These are phyloP conservation scores for Parasteatoda tepidariorum DNA, from an alignment of 1,140 invertebrate genomes.

Conservation along the genomic window DNA sequence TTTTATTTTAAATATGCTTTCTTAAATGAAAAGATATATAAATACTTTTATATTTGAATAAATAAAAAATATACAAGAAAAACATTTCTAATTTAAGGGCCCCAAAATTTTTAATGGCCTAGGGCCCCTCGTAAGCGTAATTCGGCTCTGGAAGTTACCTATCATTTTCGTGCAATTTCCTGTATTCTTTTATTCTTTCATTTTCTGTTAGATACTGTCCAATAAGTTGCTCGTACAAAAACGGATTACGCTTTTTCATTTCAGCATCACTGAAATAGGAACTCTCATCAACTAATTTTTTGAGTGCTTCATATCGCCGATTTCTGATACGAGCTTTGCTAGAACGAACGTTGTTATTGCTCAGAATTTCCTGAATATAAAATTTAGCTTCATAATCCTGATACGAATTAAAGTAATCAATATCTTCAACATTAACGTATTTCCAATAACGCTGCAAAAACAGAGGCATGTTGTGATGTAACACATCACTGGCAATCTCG, in stretches of 20 bases:
- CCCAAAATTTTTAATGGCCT: no score
- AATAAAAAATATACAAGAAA: no score
- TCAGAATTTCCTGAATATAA: constrained; percentile 73
- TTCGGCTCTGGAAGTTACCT: no score
- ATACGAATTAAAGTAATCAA: constrained; percentile 75
- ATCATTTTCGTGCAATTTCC: constrained; percentile 66
- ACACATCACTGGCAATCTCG: constrained; percentile 76
- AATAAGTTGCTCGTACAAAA: constrained; percentile 88
- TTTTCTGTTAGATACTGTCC: constrained; percentile 84
- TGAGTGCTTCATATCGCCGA: constrained; percentile 83
- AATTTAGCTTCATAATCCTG: constrained; percentile 74
- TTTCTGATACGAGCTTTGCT: constrained; percentile 76
- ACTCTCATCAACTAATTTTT: constrained; percentile 77
- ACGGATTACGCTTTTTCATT: constrained; percentile 92
- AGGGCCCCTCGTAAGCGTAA: no score
- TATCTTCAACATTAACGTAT: constrained; percentile 76
- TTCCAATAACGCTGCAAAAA: constrained; percentile 84
- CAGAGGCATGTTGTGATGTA: constrained; percentile 74
- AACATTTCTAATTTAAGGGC: no score
- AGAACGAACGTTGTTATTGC: constrained; percentile 63
- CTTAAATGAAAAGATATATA: no score
- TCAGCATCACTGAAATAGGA: constrained; percentile 90
- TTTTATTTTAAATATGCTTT: no score
- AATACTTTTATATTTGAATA: no score
- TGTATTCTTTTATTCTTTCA: constrained; percentile 72